Evolutionary conservation across 2,113 vertebrate species (phyloP), one percentile per base, ranked within the genome.

Genomic region (Petroica traversi): DNA sequence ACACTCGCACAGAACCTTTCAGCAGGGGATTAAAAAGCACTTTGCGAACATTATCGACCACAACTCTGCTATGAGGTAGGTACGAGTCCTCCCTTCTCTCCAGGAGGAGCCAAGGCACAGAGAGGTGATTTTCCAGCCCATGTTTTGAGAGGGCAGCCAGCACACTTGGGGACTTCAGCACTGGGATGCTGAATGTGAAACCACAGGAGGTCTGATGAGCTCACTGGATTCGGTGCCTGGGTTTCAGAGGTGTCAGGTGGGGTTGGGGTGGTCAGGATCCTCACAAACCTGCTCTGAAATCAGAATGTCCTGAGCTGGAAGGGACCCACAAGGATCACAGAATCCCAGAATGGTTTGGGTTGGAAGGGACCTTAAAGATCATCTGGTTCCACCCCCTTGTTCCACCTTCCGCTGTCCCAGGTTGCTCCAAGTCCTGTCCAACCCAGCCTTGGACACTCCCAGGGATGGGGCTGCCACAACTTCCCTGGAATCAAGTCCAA

Each of bases 21-120:
- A 97, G 93, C 94, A 93, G 85, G 85, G 85, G 79, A 97, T 97
- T 97, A 96, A 96, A 97, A 96, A 93, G 94, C 88, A 96, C 94
- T 96, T 95, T 90, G 82, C 19, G 2, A 92, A 94, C 93, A 96
- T 96, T 96, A 96, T 88, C 82, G 33, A 48, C 36, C 92, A 16
- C 93, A 67, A 3, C 78, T 36, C 67, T 36, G 93, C 94, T 29
- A 9, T 9, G 94, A 95, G 92, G 94, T 94, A 95, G 96, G 95
- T 97, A 93, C 1, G 19, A 24, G 0, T 10, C 76, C 92, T 69
- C 75, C 49, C 20, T 3, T 33, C 87, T 68, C 75, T 43, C 3
- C 55, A 45, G 88, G 63, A 92, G 78, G 9, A 62, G 79, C 87
- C 68, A 49, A 76, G 61, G 86, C 52, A 63, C 14, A 14, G 18